Percentiles rank a stretch among this genome's conserved stretches.
These are phyloP conservation scores for Hypolimnas misippus DNA, from an alignment of 2,888 invertebrate genomes.

Conservation along the genomic window DNA sequence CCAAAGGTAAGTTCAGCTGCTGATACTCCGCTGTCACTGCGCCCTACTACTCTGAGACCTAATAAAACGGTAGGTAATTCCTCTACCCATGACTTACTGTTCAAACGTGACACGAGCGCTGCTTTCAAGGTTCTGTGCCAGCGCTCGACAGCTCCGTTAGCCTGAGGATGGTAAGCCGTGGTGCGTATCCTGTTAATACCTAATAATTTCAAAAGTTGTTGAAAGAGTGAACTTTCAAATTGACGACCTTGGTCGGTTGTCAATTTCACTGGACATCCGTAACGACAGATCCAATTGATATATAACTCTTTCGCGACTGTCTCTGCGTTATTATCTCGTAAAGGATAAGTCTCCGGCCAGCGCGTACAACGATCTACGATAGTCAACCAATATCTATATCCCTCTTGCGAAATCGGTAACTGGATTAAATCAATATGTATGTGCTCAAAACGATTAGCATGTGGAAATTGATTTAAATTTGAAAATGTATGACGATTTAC, in stretches of 20 bases:
- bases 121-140: conserved; percentile 45
- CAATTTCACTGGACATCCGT: conserved; percentile 25
- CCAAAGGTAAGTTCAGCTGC: conserved; percentile 48
- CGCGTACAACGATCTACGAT: conserved; percentile 41
- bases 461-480: conserved; percentile 21
- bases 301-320: conserved; percentile 41
- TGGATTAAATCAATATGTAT: conserved; percentile 40
- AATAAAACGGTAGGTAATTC: conserved; percentile 50
- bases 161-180: conserved; percentile 44
- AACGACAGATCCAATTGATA: conserved; percentile 40
- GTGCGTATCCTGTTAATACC: conserved; percentile 39
- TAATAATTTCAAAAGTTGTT: conserved; percentile 39
- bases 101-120: conserved; percentile 42
- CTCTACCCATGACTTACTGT: conserved; percentile 3
- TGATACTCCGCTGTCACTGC: conserved; percentile 41
- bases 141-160: conserved; percentile 44
- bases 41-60: conserved; percentile 46
- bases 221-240: conserved; percentile 51
- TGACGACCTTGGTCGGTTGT: conserved; percentile 37
- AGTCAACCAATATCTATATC: conserved; percentile 42
- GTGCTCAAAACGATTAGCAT: conserved; percentile 37
- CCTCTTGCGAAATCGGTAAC: conserved; percentile 33
- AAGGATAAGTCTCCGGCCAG: conserved; percentile 45
- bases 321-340: conserved; percentile 43
- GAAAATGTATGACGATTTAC: conserved; percentile 33